These are phyloP conservation scores for Tetramorium parvispinum DNA, from an alignment of 1,140 invertebrate species.

Conservation along the genomic window DNA sequence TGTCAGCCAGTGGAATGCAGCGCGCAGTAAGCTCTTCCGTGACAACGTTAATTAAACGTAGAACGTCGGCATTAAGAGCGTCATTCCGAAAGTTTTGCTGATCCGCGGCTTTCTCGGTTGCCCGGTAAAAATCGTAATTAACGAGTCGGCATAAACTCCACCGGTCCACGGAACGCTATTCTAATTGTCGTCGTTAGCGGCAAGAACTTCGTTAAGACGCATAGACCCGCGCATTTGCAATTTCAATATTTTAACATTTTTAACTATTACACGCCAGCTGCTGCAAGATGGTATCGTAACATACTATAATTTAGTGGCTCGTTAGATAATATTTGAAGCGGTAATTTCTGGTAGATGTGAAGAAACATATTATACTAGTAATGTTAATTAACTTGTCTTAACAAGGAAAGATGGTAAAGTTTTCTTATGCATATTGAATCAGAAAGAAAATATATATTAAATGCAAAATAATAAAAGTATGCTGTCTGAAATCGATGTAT, in stretches of 20 bases:
- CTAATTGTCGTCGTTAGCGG: conserved; percentile 43
- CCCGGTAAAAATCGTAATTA: conserved; percentile 58
- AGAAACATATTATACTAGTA: not conserved
- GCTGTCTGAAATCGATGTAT: not conserved
- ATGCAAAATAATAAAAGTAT: not conserved
- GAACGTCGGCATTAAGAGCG: conserved; percentile 39
- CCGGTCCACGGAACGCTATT: conserved; percentile 31
- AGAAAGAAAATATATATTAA: not conserved
- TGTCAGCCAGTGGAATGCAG: conserved; percentile 41
- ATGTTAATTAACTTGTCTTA: not conserved
- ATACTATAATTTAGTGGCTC: not conserved
- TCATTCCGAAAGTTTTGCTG: conserved; percentile 43
- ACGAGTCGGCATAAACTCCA: conserved; percentile 25
- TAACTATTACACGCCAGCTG: not conserved
- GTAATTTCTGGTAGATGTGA: not conserved
- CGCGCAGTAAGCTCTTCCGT: conserved; percentile 50
- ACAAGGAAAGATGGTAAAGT: not conserved
- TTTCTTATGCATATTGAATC: not conserved
- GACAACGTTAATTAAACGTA: conserved; percentile 58
- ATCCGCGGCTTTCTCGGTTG: conserved; percentile 41
- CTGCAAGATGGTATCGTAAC: not conserved
- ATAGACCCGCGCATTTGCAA: not conserved
- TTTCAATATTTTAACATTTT: conserved; percentile 41
- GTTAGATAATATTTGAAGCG: not conserved
- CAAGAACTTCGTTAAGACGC: conserved; percentile 48